phyloP scores from a whole-genome alignment of 2,113 vertebrate species.

The Cyanoderma ruficeps region DNA sequence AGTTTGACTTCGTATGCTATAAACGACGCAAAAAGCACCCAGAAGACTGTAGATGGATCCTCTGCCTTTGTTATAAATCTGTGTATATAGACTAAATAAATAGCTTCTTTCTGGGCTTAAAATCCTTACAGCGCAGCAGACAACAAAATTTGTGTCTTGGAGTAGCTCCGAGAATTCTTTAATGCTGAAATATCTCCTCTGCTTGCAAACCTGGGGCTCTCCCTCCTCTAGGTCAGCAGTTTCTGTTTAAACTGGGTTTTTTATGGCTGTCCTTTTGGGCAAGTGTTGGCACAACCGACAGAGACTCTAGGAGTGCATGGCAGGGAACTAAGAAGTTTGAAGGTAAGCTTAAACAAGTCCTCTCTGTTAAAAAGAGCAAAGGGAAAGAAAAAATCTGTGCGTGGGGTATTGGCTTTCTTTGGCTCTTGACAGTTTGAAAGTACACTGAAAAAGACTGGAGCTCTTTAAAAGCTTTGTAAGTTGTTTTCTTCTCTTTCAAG shows the following conservation, averaged over 20 bases:
- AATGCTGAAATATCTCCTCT: conserved; percentile 33
- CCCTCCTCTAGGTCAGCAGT: not conserved
- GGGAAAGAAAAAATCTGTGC: not conserved
- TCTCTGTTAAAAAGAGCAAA: not conserved
- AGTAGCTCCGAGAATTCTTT: conserved; percentile 59
- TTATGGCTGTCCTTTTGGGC: not conserved
- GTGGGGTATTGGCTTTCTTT: not conserved
- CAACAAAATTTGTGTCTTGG: conserved; percentile 47
- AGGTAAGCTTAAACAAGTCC: conserved; percentile 9
- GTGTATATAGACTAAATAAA: conserved; percentile 55
- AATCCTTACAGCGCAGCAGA: conserved; percentile 33
- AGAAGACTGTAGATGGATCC: not conserved
- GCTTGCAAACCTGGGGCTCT: not conserved
- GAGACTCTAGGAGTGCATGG: not conserved
- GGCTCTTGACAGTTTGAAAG: not conserved
- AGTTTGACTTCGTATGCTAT: not conserved
- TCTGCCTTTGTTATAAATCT: conserved; percentile 26
- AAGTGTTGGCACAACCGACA: accelerated
- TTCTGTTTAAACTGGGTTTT: not conserved
- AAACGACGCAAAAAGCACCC: not conserved
- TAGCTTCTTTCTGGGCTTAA: conserved; percentile 43
- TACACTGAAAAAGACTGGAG: not conserved
- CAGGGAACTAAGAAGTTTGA: not conserved
- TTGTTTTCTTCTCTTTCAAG: not conserved
- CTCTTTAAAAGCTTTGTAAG: not conserved